These are phyloP conservation scores for Dallia pectoralis DNA, from an alignment of 2,797 vertebrate genomes.

Conservation along the genomic window DNA sequence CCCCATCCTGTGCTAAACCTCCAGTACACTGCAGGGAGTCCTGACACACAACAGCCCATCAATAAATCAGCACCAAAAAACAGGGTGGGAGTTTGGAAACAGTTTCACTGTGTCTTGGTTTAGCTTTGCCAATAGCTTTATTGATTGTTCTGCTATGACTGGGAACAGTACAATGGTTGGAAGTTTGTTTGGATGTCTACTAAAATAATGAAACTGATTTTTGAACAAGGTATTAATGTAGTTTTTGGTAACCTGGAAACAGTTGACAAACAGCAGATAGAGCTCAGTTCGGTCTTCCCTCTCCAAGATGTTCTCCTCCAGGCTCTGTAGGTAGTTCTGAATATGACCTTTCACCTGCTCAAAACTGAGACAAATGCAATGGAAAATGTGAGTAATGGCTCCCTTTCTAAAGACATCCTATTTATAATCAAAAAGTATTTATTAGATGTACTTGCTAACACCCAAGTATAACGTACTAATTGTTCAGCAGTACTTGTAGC, in stretches of 20 bases:
- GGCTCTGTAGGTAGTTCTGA: conserved; percentile 62
- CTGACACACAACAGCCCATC: conserved; percentile 41
- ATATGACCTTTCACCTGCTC: conserved; percentile 71
- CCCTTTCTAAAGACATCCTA: neutral
- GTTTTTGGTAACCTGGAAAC: conserved; percentile 69
- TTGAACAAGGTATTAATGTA: neutral
- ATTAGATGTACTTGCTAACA: neutral
- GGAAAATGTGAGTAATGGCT: neutral
- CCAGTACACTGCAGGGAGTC: conserved; percentile 62
- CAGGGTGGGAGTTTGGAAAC: too few relatives aligned
- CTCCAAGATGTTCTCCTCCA: conserved; percentile 64
- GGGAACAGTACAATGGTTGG: too few relatives aligned
- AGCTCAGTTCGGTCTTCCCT: conserved; percentile 67
- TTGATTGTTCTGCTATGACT: too few relatives aligned
- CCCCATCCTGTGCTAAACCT: conserved; percentile 15
- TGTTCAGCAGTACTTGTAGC: neutral
- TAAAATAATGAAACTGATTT: neutral
- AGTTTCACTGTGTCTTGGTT: too few relatives aligned
- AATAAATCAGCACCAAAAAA: neutral
- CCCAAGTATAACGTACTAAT: neutral
- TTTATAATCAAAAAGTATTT: neutral
- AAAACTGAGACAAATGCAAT: conserved; percentile 55
- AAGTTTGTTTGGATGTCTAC: neutral
- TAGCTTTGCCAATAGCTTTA: too few relatives aligned
- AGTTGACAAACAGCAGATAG: conserved; percentile 75